Conservation (phyloP, 2,113 vertebrate species). For the Zosterops hypoxanthus region DNA sequence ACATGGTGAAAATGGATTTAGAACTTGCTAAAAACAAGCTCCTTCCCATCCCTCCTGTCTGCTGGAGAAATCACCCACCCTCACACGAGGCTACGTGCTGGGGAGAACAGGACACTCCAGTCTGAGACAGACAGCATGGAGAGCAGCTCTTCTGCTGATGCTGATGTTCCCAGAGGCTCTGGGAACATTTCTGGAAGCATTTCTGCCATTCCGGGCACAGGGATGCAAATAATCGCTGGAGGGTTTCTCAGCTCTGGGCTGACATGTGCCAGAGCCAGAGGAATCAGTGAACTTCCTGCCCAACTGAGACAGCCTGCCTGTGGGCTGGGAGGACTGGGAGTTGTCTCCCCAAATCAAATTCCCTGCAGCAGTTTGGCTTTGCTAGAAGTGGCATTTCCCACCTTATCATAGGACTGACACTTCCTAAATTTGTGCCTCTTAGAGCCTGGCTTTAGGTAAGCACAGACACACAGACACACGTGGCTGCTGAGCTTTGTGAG, state of each 20-base stretch:
- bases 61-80: background rate
- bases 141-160: background rate
- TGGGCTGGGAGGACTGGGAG: background rate
- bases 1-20: background rate
- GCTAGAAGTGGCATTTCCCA: background rate
- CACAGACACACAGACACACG: accelerated
- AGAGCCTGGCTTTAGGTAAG: background rate
- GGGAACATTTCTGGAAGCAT: background rate
- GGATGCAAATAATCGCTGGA: background rate
- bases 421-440: background rate
- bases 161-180: background rate
- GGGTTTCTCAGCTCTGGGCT: background rate
- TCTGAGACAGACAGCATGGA: accelerated
- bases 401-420: background rate
- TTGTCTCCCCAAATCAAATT: background rate
- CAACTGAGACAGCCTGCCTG: background rate
- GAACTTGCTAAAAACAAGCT: accelerated
- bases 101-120: background rate
- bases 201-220: background rate
- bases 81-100: accelerated
- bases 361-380: background rate
- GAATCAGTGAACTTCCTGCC: background rate
- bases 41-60: background rate
- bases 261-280: background rate
- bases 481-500: background rate